phyloP scores from a whole-genome alignment of 2,113 vertebrate species.

The Takifugu flavidus region DNA sequence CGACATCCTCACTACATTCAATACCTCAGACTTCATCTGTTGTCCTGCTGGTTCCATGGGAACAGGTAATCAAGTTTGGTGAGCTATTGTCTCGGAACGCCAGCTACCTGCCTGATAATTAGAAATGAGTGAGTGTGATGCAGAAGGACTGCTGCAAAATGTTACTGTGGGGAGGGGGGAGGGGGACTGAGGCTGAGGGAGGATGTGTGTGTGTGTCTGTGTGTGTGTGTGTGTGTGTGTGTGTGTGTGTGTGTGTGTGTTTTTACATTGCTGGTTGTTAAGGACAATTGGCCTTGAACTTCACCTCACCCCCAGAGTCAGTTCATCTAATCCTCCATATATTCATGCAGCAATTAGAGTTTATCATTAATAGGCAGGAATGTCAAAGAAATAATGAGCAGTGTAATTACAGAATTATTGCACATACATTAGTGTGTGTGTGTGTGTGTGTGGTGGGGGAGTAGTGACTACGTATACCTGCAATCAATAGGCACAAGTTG shows the following conservation, averaged over 20 bases:
- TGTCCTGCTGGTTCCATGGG: conserved; percentile 52
- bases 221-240: conserved; percentile 16
- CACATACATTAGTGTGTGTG: neutral
- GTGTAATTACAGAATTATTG: conserved; percentile 42
- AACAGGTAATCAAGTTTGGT: conserved; percentile 67
- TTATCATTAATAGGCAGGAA: conserved; percentile 29
- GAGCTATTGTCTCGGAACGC: conserved; percentile 57
- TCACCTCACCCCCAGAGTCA: conserved; percentile 20
- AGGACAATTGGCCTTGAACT: conserved; percentile 47
- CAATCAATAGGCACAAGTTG: no score
- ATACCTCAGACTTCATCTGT: conserved; percentile 54
- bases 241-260: conserved; percentile 20
- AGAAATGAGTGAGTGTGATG: conserved; percentile 63
- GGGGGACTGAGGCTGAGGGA: conserved; percentile 21
- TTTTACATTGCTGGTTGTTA: neutral
- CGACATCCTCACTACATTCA: conserved; percentile 12
- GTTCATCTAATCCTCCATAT: conserved; percentile 36
- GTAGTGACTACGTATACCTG: no score
- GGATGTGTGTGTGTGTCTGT: conserved; percentile 15
- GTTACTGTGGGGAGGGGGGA: conserved; percentile 13
- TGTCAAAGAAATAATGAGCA: conserved; percentile 44
- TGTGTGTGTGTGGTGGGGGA: no score
- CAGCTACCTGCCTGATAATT: conserved; percentile 62
- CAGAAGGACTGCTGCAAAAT: conserved; percentile 38
- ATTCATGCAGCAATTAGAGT: conserved; percentile 62